phyloP scores from a whole-genome alignment of 2,113 vertebrate genomes.

The Bubo blakistoni region DNA sequence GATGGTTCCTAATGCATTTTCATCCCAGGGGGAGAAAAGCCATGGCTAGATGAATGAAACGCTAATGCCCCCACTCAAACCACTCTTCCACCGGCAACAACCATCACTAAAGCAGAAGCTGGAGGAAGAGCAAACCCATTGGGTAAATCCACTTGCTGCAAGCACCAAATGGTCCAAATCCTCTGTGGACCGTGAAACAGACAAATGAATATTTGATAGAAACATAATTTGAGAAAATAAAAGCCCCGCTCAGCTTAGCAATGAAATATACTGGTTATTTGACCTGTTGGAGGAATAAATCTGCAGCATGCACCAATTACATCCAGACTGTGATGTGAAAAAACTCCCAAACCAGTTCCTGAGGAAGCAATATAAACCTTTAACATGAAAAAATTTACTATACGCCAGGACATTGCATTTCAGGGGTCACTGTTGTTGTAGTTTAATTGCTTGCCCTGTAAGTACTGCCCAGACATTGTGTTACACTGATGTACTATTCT shows the following conservation, averaged over 20 bases:
- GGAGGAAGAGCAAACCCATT: not conserved
- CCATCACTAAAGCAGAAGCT: not conserved
- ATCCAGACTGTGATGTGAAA: constrained; percentile 8
- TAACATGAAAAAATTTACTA: not conserved
- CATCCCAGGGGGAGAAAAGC: not conserved
- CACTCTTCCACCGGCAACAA: not conserved
- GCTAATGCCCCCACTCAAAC: not conserved
- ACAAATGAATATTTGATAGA: constrained; percentile 68
- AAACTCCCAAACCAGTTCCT: not conserved
- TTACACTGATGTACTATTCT: not conserved
- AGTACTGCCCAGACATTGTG: not conserved
- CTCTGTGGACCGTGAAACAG: constrained; percentile 45
- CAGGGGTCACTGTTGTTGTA: not conserved
- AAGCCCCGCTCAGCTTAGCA: constrained; percentile 6
- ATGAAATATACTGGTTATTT: constrained; percentile 60
- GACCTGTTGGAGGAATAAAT: constrained; percentile 63
- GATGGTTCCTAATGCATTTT: not conserved
- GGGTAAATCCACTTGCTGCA: not conserved
- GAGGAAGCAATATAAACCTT: constrained; percentile 39
- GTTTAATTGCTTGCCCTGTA: constrained; percentile 38
- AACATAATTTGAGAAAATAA: constrained; percentile 61
- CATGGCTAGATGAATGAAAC: not conserved
- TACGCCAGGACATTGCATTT: not conserved
- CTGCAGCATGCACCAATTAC: constrained; percentile 21
- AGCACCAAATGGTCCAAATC: not conserved